Conservation (phyloP, 2,797 vertebrate genomes). For the Diplodus sargus region DNA sequence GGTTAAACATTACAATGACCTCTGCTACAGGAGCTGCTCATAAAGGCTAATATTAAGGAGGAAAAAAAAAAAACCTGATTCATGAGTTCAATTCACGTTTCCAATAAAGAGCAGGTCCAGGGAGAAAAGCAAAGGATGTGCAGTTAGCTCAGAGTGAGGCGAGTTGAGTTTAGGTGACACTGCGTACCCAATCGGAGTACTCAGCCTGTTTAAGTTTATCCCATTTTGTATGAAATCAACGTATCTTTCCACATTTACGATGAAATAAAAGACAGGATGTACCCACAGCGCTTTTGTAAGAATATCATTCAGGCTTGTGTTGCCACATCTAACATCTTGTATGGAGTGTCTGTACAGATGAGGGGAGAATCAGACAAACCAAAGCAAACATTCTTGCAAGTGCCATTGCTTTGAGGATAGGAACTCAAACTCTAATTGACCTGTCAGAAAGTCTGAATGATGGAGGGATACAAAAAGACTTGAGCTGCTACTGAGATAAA, state of each 20-base stretch:
- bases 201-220: slow-evolving; percentile 4
- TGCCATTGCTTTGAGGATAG: slow-evolving; percentile 28
- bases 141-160: not conserved
- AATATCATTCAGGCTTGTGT: slow-evolving; percentile 19
- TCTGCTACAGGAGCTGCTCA: slow-evolving; percentile 35
- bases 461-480: slow-evolving; percentile 49
- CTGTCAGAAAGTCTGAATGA: slow-evolving; percentile 53
- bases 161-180: slow-evolving; percentile 18
- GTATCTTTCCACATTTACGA: slow-evolving; percentile 36
- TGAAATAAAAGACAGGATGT: slow-evolving; percentile 20
- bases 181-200: slow-evolving; percentile 9
- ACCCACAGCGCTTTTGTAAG: slow-evolving; percentile 22
- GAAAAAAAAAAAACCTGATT: slow-evolving; percentile 31
- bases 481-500: slow-evolving; percentile 34
- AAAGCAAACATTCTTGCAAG: slow-evolving; percentile 45
- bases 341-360: slow-evolving; percentile 12
- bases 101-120: slow-evolving; percentile 24
- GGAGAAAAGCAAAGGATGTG: not conserved
- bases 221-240: slow-evolving; percentile 30
- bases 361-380: slow-evolving; percentile 34
- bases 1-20: slow-evolving; percentile 51
- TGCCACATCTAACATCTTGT: slow-evolving; percentile 48
- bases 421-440: slow-evolving; percentile 59
- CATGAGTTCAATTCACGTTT: slow-evolving; percentile 33
- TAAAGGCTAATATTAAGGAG: slow-evolving; percentile 29